A percentile compares a stretch with the other conserved stretches of the same genome.
Conservation (phyloP, 2,797 vertebrate genomes). For the Danio tinwini region DNA sequence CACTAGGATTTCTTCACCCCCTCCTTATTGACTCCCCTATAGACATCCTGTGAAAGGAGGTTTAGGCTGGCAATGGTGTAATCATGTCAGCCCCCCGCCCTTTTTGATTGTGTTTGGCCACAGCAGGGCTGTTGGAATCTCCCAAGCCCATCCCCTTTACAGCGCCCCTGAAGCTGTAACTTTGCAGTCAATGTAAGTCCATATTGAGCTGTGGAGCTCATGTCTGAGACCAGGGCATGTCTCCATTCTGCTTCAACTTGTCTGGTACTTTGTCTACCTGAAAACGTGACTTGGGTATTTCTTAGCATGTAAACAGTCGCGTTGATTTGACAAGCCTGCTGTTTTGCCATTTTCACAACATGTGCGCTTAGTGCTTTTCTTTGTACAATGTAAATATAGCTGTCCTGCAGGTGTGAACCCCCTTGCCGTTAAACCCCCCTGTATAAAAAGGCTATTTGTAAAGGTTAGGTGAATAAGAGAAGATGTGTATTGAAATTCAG, state of each 20-base stretch:
- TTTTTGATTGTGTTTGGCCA: no score
- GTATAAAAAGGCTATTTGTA: conserved; percentile 52
- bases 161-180: no score
- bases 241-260: not conserved
- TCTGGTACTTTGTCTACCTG: not conserved
- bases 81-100: no score
- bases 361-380: not conserved
- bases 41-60: no score
- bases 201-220: not conserved
- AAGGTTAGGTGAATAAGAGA: conserved; percentile 74
- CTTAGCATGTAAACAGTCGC: not conserved
- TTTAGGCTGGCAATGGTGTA: no score
- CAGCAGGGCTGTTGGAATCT: no score
- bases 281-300: not conserved
- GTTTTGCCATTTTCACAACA: not conserved
- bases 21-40: no score
- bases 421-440: conserved; percentile 40
- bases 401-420: conserved; percentile 13
- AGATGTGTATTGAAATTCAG: conserved; percentile 81
- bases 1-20: no score
- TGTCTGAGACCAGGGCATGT: not conserved
- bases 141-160: no score
- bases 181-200: not conserved
- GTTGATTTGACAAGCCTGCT: not conserved
- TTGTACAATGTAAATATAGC: conserved; percentile 14